Percentiles rank a stretch among this genome's conserved stretches.
phyloP scores from a whole-genome alignment of 2,797 vertebrate genomes.

The Florisuga fusca region DNA sequence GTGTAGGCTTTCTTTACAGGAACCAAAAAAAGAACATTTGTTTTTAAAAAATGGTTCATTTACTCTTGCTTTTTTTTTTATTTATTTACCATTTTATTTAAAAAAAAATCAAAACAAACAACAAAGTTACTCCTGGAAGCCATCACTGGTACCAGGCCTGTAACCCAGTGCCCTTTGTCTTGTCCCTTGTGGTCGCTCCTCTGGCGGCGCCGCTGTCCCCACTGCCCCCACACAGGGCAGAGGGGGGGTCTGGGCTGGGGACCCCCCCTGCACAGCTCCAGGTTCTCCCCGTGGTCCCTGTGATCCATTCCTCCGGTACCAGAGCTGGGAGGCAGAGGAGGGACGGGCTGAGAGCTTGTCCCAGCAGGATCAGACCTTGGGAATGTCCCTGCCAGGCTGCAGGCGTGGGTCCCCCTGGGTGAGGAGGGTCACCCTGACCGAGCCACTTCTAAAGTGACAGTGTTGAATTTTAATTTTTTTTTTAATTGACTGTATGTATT shows the following conservation, averaged over 20 bases:
- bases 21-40: not conserved
- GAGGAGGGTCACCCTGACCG: not conserved
- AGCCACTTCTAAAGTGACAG: not conserved
- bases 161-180: not conserved
- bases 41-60: constrained; percentile 7
- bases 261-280: not conserved
- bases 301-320: not conserved
- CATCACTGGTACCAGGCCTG: not conserved
- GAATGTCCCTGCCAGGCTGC: not conserved
- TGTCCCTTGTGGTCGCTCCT: not conserved
- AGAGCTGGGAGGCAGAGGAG: too few relatives aligned
- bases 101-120: not conserved
- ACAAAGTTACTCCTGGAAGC: constrained; percentile 29
- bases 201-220: not conserved
- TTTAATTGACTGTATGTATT: not conserved
- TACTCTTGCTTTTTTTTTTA: not conserved
- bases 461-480: not conserved
- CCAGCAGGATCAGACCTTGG: not conserved
- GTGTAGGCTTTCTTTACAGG: constrained; percentile 19
- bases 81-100: not conserved
- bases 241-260: not conserved
- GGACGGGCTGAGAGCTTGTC: not conserved
- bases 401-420: not conserved
- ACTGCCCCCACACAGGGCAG: not conserved
- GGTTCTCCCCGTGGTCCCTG: accelerated